Conservation (phyloP, 2,113 vertebrate species). For the Rynchops niger region DNA sequence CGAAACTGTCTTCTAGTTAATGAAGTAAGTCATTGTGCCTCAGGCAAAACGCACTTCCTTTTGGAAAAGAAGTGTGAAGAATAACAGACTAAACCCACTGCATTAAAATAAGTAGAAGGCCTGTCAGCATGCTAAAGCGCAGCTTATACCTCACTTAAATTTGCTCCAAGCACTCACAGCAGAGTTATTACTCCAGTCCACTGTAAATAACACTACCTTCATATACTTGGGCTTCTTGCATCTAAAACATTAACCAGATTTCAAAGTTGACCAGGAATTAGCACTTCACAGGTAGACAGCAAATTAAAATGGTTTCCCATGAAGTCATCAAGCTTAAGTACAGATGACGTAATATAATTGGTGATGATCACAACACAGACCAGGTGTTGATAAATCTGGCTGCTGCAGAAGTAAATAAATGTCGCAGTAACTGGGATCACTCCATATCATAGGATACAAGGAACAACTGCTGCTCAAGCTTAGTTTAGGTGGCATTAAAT, state of each 20-base stretch:
- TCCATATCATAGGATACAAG: neutral
- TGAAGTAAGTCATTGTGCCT: neutral
- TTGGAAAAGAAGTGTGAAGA: neutral
- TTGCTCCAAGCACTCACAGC: neutral
- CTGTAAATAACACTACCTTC: neutral
- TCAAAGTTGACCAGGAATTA: neutral
- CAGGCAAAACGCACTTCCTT: neutral
- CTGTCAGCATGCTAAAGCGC: neutral
- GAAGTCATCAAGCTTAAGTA: constrained; percentile 15
- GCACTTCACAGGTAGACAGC: neutral
- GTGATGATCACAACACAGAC: neutral
- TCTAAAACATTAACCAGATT: neutral
- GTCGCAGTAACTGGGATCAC: neutral
- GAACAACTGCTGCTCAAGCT: neutral
- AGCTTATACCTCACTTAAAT: neutral
- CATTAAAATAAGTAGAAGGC: neutral
- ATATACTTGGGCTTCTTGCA: neutral
- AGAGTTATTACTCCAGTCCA: neutral
- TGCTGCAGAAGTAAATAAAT: neutral
- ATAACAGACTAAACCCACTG: neutral
- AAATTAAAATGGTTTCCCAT: neutral
- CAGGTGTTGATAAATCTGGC: neutral
- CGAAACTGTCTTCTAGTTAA: neutral
- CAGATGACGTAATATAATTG: neutral
- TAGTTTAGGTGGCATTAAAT: neutral